These are phyloP conservation scores for Gadus macrocephalus DNA, from an alignment of 2,113 vertebrate species.

Conservation along the genomic window DNA sequence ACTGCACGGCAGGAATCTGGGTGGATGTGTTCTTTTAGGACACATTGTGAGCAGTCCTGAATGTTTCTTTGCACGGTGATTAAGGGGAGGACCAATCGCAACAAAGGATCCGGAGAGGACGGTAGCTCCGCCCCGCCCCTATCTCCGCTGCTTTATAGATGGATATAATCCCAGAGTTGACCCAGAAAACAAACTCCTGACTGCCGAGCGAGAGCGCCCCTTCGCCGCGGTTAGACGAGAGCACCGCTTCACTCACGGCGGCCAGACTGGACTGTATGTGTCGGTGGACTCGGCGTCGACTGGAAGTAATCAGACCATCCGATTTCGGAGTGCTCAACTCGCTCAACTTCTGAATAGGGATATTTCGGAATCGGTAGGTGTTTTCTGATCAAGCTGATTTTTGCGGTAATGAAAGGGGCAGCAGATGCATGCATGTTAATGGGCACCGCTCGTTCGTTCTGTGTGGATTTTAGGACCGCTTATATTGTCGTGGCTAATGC, in stretches of 20 bases:
- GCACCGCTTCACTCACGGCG: no score
- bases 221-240: conserved; percentile 17
- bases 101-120: conserved; percentile 64
- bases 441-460: no score
- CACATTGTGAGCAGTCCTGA: conserved; percentile 25
- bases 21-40: background rate
- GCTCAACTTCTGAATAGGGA: conserved; percentile 49
- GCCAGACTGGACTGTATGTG: conserved; percentile 49
- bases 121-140: conserved; percentile 58
- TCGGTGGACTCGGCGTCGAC: conserved; percentile 47
- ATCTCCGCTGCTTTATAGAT: conserved; percentile 51
- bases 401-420: no score
- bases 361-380: conserved; percentile 63
- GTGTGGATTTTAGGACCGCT: no score
- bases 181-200: conserved; percentile 75
- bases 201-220: conserved; percentile 27
- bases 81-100: conserved; percentile 71
- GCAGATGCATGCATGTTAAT: no score
- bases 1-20: no score
- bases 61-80: conserved; percentile 69
- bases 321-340: conserved; percentile 26
- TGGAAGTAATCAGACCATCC: conserved; percentile 29
- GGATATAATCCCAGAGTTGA: conserved; percentile 73
- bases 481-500: background rate
- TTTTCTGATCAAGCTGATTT: background rate